Evolutionary conservation across 92 coral and sea anemone genomes (phyloP), one percentile per base, ranked within the genome.

Genomic region (Bergia sp.): DNA sequence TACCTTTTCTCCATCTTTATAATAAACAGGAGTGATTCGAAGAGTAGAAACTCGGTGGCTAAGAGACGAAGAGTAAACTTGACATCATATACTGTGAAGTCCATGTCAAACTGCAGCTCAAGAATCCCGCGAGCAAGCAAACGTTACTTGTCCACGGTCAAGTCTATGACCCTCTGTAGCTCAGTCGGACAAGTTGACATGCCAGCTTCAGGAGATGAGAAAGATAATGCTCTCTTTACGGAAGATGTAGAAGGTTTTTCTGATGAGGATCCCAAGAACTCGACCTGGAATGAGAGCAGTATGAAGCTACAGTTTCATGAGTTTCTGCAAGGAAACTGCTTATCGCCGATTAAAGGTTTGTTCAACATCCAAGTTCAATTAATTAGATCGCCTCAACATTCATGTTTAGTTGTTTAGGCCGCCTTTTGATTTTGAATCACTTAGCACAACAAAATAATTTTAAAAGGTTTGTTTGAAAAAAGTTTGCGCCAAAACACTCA

Each of bases 211-310:
- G 16, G 20, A 9, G 44, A 20, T 20, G 74, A 58, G 39, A 37
- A 40, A 18, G 85, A 81, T 40, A 61, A 61, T 12, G 39, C 82
- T 1, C 65, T 79, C 21, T 21, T 53, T 47, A 20, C 49, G 39
- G 55, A 61, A 18, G 29, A 39, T 20, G 13, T 20, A 37, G 85
- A 61, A 18, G 8, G 9, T 40, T 7, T 18, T 16, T 55, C 50
- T 58, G 85, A 61, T 18, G 85, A 81, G 53, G 85, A 81, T 3
- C 85, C 85, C 37, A 57, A 81, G 38, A 81, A 81, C 85, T 81
- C 85, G 7, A 81, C 85, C 73, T 81, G 85, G 85, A 81, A 81
- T 61, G 73, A 81, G 37, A 81, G 23, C 53, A 39, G 37, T 39
- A 38, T 81, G 73, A 81, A 81, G 23, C 16, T 81, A 39, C 73